Conservation (phyloP, 2,888 invertebrate species). For the Aporophyla nigra region DNA sequence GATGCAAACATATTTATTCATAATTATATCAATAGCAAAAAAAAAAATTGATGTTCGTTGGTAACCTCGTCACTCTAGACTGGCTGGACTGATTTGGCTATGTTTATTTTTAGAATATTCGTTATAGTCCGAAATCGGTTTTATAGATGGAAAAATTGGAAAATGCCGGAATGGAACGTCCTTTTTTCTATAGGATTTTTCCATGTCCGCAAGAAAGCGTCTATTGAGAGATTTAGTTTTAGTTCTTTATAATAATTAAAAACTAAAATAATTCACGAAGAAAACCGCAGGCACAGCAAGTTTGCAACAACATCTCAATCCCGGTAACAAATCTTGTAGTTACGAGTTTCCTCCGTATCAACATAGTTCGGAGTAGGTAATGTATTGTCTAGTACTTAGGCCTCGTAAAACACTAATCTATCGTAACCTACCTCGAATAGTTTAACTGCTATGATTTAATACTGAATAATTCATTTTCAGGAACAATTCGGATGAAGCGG, state of each 20-base stretch:
- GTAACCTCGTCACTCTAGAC: no score
- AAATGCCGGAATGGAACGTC: no score
- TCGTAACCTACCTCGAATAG: slow-evolving; percentile 37
- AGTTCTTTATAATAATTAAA: not conserved
- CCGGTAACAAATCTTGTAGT: slow-evolving; percentile 12
- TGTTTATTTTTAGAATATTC: no score
- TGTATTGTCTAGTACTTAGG: slow-evolving; percentile 48
- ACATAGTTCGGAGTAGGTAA: slow-evolving; percentile 42
- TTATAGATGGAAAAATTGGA: no score
- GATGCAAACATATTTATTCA: not conserved
- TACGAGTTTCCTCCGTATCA: slow-evolving; percentile 21
- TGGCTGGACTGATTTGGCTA: no score
- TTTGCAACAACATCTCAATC: slow-evolving; percentile 28
- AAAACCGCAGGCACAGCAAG: not conserved
- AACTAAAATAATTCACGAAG: not conserved
- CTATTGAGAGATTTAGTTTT: no score
- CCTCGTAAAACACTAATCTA: slow-evolving; percentile 58
- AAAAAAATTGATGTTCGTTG: no score
- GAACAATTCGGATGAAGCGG: slow-evolving; percentile 42
- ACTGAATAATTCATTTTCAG: slow-evolving; percentile 45
- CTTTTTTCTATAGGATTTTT: no score
- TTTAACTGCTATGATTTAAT: slow-evolving; percentile 48
- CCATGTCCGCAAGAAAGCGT: no score
- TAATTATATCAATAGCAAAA: no score
- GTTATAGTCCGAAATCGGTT: no score